Percentiles rank a stretch among this genome's conserved stretches.
Evolutionary conservation across 2,888 invertebrate genomes (phyloP).

Genomic region (Hemistola chrysoprasaria): DNA sequence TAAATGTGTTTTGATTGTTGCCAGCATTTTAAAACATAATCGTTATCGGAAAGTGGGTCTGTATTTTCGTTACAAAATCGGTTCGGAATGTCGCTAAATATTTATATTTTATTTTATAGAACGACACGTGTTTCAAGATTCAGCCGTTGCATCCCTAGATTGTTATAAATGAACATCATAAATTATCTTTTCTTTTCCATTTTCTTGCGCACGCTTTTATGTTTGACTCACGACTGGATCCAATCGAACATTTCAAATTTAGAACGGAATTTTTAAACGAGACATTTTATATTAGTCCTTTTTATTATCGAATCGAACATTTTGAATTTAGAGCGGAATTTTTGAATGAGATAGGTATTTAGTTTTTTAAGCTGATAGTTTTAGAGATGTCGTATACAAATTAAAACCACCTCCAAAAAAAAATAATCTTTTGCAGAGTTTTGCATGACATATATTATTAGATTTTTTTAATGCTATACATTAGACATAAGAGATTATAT

Average conservation of each 20-base stretch:
- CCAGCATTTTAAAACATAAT: constrained; percentile 14
- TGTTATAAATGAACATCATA: constrained; percentile 42
- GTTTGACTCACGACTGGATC: constrained; percentile 18
- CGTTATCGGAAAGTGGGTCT: constrained; percentile 19
- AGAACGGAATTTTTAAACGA: constrained; percentile 17
- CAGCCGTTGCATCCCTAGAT: constrained; percentile 44
- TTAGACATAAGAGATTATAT: too few species aligned
- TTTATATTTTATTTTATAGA: constrained; percentile 30
- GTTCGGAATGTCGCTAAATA: constrained; percentile 29
- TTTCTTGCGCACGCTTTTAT: constrained; percentile 26
- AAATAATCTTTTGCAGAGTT: too few species aligned
- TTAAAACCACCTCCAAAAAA: too few species aligned
- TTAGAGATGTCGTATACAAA: too few species aligned
- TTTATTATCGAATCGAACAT: constrained; percentile 3
- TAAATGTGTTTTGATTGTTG: constrained; percentile 9
- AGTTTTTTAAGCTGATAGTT: too few species aligned
- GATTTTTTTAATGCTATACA: too few species aligned
- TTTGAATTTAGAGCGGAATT: constrained; percentile 25
- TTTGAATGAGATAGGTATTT: constrained; percentile 3
- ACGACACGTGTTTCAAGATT: constrained; percentile 30
- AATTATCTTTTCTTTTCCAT: constrained; percentile 28
- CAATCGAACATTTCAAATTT: constrained; percentile 28
- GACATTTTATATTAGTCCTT: constrained; percentile 2
- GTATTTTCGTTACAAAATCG: constrained; percentile 23
- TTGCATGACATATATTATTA: too few species aligned